Percentiles rank a stretch among this genome's conserved stretches.
Evolutionary conservation across 1,140 invertebrate genomes (phyloP).

Genomic region (Bombus huntii): DNA sequence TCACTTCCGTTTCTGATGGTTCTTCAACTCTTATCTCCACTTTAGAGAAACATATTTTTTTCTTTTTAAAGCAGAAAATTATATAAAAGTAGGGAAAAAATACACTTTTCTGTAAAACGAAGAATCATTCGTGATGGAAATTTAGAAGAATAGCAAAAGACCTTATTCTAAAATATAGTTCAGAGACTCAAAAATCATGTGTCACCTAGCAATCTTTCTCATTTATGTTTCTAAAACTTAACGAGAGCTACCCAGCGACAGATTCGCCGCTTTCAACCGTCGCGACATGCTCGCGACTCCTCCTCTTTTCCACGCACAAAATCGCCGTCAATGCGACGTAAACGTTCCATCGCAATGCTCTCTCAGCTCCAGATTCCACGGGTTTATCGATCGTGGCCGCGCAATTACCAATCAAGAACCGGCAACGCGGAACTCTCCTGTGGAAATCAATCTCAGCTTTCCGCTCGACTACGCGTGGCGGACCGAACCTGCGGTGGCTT

Average conservation of each 20-base stretch:
- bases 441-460: conserved; percentile 61
- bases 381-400: conserved; percentile 31
- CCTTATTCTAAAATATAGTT: not conserved
- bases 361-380: not conserved
- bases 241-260: not conserved
- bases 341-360: conserved; percentile 9
- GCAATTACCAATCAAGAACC: conserved; percentile 53
- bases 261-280: not conserved
- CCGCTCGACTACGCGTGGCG: conserved; percentile 19
- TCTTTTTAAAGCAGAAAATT: not conserved
- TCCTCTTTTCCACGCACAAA: not conserved
- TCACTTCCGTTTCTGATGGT: not conserved
- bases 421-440: conserved; percentile 33
- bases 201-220: not conserved
- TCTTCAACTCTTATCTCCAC: not conserved
- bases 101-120: not conserved
- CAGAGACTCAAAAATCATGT: not conserved
- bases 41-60: not conserved
- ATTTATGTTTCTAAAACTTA: not conserved
- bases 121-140: not conserved
- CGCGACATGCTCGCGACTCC: not conserved
- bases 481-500: not conserved
- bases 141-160: not conserved
- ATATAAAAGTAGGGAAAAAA: not conserved
- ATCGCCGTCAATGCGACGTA: not conserved